Conservation (phyloP, 1,140 invertebrate species). For the Oreohelix idahoensis region DNA sequence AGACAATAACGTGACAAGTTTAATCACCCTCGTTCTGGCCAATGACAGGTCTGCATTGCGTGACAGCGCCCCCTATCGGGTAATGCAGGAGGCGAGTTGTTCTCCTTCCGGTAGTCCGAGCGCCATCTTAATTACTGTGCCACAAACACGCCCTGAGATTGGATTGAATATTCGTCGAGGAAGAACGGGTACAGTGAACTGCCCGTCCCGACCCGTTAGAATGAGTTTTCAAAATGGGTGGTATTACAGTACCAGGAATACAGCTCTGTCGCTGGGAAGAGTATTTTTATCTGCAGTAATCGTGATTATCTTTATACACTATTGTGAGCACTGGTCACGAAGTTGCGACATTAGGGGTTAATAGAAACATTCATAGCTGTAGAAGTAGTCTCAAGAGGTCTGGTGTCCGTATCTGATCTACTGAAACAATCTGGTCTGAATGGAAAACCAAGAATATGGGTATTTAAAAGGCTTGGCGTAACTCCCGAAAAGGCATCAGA, state of each 20-base stretch:
- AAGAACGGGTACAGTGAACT: not conserved
- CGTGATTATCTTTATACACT: too few relatives aligned
- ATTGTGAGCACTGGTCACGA: too few relatives aligned
- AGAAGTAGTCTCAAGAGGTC: too few relatives aligned
- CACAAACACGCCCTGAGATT: not conserved
- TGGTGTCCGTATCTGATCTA: too few relatives aligned
- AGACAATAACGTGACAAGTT: not conserved
- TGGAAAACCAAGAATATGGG: too few relatives aligned
- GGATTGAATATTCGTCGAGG: not conserved
- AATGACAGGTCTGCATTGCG: conserved; percentile 16
- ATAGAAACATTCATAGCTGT: too few relatives aligned
- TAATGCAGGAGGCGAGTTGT: conserved; percentile 11
- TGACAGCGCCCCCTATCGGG: conserved; percentile 9
- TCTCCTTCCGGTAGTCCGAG: not conserved
- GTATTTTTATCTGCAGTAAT: too few relatives aligned
- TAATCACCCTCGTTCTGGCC: not conserved
- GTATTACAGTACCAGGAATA: not conserved
- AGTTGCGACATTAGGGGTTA: too few relatives aligned
- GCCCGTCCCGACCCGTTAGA: not conserved
- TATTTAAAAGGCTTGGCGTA: too few relatives aligned
- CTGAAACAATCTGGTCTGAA: too few relatives aligned
- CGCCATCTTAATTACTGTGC: conserved; percentile 14
- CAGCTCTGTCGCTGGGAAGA: too few relatives aligned
- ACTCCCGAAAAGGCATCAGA: too few relatives aligned
- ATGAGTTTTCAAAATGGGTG: not conserved